Base-by-base conservation (phyloP, 2,888 invertebrate genomes). In the Protula sp. region DNA sequence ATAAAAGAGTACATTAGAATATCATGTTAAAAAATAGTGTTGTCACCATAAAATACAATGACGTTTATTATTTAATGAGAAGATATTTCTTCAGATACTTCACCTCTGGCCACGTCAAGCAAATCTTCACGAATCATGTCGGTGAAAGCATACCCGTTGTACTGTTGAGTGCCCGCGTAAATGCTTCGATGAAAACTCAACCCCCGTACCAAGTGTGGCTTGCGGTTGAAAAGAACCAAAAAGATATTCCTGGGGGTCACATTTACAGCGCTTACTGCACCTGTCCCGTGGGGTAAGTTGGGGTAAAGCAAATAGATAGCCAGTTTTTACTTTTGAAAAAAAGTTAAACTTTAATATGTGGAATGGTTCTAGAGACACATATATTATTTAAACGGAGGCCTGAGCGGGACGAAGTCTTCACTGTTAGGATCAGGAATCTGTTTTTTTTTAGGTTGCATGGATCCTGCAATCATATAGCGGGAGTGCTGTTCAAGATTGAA, bases 151-250 rank as follows among this genome's bases (percentile, higher is more conserved):
- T 53, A 9, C 54, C 26, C 24, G 29, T 27, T 9, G 54, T 22
- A 9, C 14, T 53, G 9, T 9, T 53, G 28, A 22, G 54, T 53
- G 54, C 22, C 5, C 29, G 22, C 9, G 54, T 53, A 9, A 14
- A 27, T 9, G 28, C 28, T 9, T 27, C 54, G 9, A 53, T 53
- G 54, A 27, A 30, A 9, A 53, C 54, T 5, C 9, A 22, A 5
- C 14, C 29, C 9, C 54, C 54, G 5, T 53, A 53, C 54, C 54
- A 53, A 22, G 54, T 53, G 54, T 53, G 54, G 54, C 28, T 22
- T 14, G 54, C 22, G 24, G 24, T 53, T 19, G 27, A 19, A 9
- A 53, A 50, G 24, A 24, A 50, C 50, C 24, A 14, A 9, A 53
- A 53, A 53, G 26, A 19, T 4, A 9, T 22, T 5, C 54, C 54